Conservation (phyloP, 2,113 vertebrate species). For the Xenotilapia flavipinnis region DNA sequence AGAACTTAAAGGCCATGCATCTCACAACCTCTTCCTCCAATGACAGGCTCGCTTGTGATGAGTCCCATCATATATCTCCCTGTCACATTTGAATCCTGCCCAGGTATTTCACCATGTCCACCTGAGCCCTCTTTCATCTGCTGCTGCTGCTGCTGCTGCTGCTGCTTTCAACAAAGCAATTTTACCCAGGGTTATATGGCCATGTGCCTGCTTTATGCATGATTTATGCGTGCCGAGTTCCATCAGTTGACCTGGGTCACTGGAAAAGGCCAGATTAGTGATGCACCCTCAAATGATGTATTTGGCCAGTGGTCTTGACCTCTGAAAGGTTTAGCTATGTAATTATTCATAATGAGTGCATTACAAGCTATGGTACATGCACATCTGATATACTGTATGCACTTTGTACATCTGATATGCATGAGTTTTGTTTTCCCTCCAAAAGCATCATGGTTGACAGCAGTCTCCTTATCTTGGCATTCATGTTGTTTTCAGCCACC, state of each 20-base stretch:
- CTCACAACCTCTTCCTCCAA: background rate
- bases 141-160: background rate
- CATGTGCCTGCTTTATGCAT: conserved; percentile 18
- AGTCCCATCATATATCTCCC: background rate
- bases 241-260: background rate
- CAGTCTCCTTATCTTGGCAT: background rate
- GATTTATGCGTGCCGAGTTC: background rate
- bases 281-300: background rate
- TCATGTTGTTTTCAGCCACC: background rate
- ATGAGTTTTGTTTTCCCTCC: background rate
- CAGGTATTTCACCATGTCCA: conserved; percentile 3
- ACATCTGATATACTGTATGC: background rate
- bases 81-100: conserved; percentile 22
- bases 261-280: background rate
- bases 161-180: background rate
- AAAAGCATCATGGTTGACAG: background rate
- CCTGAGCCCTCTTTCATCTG: conserved; percentile 31
- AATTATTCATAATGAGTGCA: background rate
- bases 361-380: background rate
- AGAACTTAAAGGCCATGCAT: conserved; percentile 16
- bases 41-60: background rate
- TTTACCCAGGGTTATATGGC: conserved; percentile 1
- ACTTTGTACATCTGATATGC: background rate
- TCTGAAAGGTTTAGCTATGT: background rate
- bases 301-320: background rate